A percentile compares a stretch with the other conserved stretches of the same genome.
Conservation (phyloP, 2,888 invertebrate species). For the Alentia gelatinosa region DNA sequence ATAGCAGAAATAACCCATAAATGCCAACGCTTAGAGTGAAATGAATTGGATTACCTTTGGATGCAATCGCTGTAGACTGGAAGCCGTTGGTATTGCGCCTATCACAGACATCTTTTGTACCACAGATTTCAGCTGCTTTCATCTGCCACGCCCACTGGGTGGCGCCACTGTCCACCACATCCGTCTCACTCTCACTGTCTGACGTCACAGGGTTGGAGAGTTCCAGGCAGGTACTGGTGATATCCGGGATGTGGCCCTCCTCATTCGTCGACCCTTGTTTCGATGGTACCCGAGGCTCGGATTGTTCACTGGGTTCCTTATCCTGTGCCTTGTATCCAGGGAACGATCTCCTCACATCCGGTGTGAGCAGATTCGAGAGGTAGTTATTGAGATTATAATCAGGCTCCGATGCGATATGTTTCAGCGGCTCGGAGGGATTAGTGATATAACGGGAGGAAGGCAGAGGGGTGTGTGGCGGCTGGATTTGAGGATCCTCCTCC, state of each 20-base stretch:
- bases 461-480: not conserved
- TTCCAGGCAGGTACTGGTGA: constrained; percentile 9
- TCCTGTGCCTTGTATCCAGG: not conserved
- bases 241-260: not conserved
- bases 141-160: not conserved
- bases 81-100: not conserved
- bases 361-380: not conserved
- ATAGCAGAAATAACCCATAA: too few species aligned
- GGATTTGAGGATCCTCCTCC: not conserved
- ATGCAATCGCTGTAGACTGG: not conserved
- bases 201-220: constrained; percentile 17
- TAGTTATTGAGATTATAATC: not conserved
- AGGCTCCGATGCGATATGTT: not conserved
- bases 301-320: not conserved
- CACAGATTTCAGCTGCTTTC: not conserved
- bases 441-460: not conserved
- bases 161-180: not conserved
- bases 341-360: not conserved
- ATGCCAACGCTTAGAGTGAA: too few species aligned
- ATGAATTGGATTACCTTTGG: not conserved
- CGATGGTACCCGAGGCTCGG: not conserved
- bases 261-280: not conserved
- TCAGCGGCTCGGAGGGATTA: not conserved
- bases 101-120: not conserved
- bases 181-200: not conserved